phyloP scores from a whole-genome alignment of 1,140 invertebrate species.

The Pachyrhynchus sulphureomaculatus region DNA sequence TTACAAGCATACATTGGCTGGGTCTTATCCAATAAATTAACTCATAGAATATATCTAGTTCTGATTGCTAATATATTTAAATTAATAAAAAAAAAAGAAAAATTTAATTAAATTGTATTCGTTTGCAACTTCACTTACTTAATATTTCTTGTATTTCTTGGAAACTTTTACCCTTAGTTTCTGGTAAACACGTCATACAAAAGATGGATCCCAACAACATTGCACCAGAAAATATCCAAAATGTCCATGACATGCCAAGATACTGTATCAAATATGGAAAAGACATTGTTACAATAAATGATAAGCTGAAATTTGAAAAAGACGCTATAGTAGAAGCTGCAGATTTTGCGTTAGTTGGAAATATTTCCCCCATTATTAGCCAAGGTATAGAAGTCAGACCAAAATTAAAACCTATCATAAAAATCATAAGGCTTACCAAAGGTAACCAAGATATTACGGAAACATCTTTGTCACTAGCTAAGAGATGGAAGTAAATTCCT shows the following conservation, averaged over 20 bases:
- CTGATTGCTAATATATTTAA: too few species aligned
- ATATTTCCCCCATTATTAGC: slow-evolving; percentile 80
- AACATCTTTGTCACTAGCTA: slow-evolving; percentile 2
- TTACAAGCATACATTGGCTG: too few species aligned
- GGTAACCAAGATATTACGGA: slow-evolving; percentile 36
- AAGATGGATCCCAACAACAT: too few species aligned
- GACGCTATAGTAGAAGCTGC: slow-evolving; percentile 71
- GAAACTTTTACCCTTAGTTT: too few species aligned
- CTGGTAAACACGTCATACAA: too few species aligned
- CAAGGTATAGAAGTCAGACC: slow-evolving; percentile 80
- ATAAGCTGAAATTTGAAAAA: slow-evolving; percentile 71
- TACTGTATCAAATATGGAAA: slow-evolving; percentile 61
- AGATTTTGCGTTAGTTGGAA: slow-evolving; percentile 72
- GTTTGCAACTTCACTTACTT: too few species aligned
- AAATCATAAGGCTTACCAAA: slow-evolving; percentile 30
- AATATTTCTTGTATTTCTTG: too few species aligned
- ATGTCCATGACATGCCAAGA: slow-evolving; percentile 57
- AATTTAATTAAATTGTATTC: too few species aligned
- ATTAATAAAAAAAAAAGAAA: too few species aligned
- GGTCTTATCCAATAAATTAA: too few species aligned
- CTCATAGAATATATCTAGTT: too few species aligned
- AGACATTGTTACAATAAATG: slow-evolving; percentile 75
- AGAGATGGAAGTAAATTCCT: slow-evolving; percentile 30
- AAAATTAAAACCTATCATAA: slow-evolving; percentile 35
- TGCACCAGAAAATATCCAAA: too few species aligned